Conservation (phyloP, 1,140 invertebrate genomes). For the Centruroides sculpturatus region DNA sequence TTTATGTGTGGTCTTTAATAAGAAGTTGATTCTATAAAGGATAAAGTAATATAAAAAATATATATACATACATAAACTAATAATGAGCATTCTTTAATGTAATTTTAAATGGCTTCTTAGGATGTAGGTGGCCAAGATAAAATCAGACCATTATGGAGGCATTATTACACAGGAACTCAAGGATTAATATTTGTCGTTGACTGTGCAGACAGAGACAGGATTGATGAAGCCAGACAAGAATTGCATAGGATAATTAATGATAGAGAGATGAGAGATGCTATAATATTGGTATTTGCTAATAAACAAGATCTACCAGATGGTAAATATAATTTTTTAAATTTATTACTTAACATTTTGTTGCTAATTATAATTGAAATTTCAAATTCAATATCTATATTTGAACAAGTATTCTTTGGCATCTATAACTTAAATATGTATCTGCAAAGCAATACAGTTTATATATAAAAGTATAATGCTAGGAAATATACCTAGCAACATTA, state of each 20-base stretch:
- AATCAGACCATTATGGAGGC: constrained; percentile 96
- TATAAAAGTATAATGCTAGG: too few species aligned
- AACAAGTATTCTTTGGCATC: too few species aligned
- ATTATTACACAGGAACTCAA: constrained; percentile 82
- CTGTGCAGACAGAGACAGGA: constrained; percentile 63
- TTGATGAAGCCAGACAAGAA: constrained; percentile 88
- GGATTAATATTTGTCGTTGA: constrained; percentile 47
- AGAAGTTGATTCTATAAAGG: too few species aligned
- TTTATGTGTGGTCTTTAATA: too few species aligned
- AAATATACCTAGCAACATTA: too few species aligned
- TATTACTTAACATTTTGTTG: background rate
- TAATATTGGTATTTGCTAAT: constrained; percentile 99
- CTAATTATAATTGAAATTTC: background rate
- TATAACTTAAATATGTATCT: too few species aligned
- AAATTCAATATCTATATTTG: background rate
- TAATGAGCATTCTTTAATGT: too few species aligned
- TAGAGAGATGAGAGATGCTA: constrained; percentile 97
- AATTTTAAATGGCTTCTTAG: constrained; percentile 27
- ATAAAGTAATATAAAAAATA: too few species aligned
- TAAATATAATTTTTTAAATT: constrained; percentile 27
- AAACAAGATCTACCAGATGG: constrained; percentile 86
- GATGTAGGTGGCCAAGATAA: constrained; percentile 99
- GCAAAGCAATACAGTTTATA: too few species aligned
- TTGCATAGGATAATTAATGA: constrained; percentile 98
- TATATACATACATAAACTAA: too few species aligned